Conservation (phyloP, 2,888 invertebrate genomes). For the Calameuta filiformis region DNA sequence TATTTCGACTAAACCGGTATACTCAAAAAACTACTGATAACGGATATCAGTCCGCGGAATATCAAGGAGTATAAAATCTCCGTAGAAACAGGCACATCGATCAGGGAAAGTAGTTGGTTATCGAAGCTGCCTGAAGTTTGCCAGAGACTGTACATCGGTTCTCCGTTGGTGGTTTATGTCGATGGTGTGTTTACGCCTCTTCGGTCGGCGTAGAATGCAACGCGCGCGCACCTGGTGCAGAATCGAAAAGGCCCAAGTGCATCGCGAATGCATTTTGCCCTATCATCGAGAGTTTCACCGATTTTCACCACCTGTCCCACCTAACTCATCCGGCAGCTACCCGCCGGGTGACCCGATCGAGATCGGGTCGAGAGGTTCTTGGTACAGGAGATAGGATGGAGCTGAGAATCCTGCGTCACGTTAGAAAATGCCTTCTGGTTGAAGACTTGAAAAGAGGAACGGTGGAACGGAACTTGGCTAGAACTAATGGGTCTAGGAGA, state of each 20-base stretch:
- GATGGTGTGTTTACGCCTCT: conserved; percentile 46
- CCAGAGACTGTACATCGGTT: conserved; percentile 34
- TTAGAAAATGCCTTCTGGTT: conserved; percentile 9
- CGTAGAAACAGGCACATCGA: neutral
- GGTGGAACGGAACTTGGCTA: conserved; percentile 20
- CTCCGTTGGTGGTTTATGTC: conserved; percentile 44
- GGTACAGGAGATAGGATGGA: neutral
- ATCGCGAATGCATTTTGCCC: too few species aligned
- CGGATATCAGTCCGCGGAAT: too few species aligned
- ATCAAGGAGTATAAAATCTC: neutral
- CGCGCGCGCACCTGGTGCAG: conserved; percentile 8
- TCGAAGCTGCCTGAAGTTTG: conserved; percentile 7
- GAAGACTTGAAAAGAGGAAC: conserved; percentile 32
- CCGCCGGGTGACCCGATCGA: too few species aligned
- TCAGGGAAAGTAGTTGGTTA: neutral
- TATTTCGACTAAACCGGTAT: too few species aligned
- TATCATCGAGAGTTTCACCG: too few species aligned
- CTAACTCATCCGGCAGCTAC: too few species aligned
- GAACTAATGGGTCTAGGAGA: too few species aligned
- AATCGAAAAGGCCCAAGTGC: too few species aligned
- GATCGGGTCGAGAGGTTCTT: too few species aligned
- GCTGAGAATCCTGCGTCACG: conserved; percentile 12
- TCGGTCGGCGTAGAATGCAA: conserved; percentile 38
- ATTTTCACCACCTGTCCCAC: too few species aligned
- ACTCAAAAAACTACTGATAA: too few species aligned